These are phyloP conservation scores for Lasiurus borealis DNA, from an alignment of 2,113 vertebrate genomes.

Conservation along the genomic window DNA sequence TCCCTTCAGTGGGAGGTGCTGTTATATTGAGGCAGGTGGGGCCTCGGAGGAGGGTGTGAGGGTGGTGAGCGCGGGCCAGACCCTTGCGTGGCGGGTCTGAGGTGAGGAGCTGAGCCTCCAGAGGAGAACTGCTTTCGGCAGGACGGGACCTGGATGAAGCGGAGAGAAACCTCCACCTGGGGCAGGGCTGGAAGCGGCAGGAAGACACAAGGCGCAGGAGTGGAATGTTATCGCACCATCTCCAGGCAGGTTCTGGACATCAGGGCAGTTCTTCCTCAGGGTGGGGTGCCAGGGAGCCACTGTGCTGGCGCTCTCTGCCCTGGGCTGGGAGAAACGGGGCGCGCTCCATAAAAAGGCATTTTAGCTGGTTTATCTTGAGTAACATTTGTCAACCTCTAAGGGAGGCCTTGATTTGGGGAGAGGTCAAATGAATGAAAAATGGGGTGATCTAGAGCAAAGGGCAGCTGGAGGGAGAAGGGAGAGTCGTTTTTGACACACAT, in stretches of 20 bases:
- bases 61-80: not conserved
- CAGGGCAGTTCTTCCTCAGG: not conserved
- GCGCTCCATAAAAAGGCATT: not conserved
- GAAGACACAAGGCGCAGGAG: not conserved
- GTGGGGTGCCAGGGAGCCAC: not conserved
- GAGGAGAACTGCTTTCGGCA: not conserved
- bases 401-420: not conserved
- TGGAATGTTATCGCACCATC: not conserved
- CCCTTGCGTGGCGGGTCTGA: not conserved
- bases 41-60: not conserved
- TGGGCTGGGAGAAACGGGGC: not conserved
- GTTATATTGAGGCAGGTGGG: not conserved
- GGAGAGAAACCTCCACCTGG: not conserved
- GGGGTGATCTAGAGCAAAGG: not conserved
- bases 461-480: not conserved
- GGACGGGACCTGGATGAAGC: not conserved
- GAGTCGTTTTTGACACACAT: not conserved
- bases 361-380: not conserved
- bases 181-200: not conserved
- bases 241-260: not conserved
- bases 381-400: slow-evolving; percentile 25
- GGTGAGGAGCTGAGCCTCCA: not conserved
- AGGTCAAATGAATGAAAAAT: not conserved
- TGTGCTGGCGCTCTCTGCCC: not conserved
- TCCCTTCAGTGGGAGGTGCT: not conserved